These are phyloP conservation scores for Congeria kusceri DNA, from an alignment of 2,888 invertebrate species.

Conservation along the genomic window DNA sequence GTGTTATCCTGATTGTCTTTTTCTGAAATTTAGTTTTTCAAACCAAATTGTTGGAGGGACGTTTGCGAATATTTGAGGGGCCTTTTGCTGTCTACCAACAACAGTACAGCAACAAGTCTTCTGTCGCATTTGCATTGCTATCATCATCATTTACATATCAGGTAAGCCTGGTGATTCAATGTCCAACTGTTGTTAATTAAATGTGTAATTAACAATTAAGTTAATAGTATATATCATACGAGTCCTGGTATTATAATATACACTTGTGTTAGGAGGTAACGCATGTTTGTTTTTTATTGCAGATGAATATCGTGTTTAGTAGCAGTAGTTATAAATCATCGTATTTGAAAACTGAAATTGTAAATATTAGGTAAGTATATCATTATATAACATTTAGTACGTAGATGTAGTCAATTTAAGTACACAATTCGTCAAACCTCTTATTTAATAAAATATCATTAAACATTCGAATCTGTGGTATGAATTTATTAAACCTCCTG, in stretches of 20 bases:
- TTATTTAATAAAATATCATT: too few species aligned
- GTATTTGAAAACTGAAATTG: slow-evolving; percentile 73
- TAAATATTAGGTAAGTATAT: slow-evolving; percentile 72
- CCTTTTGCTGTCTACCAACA: slow-evolving; percentile 73
- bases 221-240: too few species aligned
- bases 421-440: too few species aligned
- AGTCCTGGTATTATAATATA: not conserved
- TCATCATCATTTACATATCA: slow-evolving; percentile 72
- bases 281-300: slow-evolving; percentile 59
- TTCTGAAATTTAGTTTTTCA: too few species aligned
- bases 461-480: too few species aligned
- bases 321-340: slow-evolving; percentile 65
- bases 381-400: too few species aligned
- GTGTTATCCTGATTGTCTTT: too few species aligned
- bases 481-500: too few species aligned
- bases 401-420: too few species aligned
- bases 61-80: slow-evolving; percentile 69
- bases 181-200: not conserved
- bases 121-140: slow-evolving; percentile 65
- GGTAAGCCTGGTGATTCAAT: slow-evolving; percentile 57
- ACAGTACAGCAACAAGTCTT: slow-evolving; percentile 63
- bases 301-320: slow-evolving; percentile 74
- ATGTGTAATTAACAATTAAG: too few species aligned
- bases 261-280: not conserved
- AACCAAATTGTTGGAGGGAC: slow-evolving; percentile 52